Percentiles rank a stretch among this genome's conserved stretches.
Evolutionary conservation across 2,888 invertebrate genomes (phyloP).

Genomic region (Rhogogaster chlorosoma): DNA sequence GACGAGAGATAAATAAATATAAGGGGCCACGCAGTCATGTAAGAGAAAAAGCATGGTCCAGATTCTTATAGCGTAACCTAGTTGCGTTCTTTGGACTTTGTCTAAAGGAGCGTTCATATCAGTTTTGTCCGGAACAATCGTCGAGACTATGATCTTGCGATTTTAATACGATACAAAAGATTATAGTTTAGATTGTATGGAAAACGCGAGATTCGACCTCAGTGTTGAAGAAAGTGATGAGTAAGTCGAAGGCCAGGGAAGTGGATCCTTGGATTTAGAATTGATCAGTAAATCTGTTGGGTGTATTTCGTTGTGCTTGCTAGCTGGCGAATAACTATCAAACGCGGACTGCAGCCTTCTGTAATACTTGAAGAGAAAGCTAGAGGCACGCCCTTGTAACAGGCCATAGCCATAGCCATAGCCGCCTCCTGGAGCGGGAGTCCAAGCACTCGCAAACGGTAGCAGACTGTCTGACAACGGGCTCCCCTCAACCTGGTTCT

Average conservation of each 20-base stretch:
- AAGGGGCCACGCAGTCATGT: conserved; percentile 23
- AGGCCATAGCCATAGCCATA: conserved; percentile 30
- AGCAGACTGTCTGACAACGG: conserved; percentile 48
- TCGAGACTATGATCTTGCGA: not conserved
- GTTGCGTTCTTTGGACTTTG: conserved; percentile 22
- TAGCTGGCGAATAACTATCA: conserved; percentile 42
- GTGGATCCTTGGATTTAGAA: not conserved
- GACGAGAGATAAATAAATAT: conserved; percentile 30
- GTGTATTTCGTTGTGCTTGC: not conserved
- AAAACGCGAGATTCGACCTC: not conserved
- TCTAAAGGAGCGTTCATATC: conserved; percentile 11
- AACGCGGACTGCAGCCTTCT: conserved; percentile 12
- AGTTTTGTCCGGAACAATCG: not conserved
- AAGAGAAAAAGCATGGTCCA: conserved; percentile 46
- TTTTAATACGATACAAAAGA: not conserved
- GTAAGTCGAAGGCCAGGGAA: not conserved
- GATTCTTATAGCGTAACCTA: conserved; percentile 32
- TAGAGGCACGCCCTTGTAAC: conserved; percentile 50
- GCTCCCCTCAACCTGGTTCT: conserved; percentile 33
- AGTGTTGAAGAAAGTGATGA: not conserved
- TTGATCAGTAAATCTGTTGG: conserved; percentile 14
- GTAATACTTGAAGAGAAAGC: conserved; percentile 51
- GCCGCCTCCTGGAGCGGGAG: conserved; percentile 29
- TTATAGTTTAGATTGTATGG: not conserved
- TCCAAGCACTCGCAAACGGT: conserved; percentile 44